These are phyloP conservation scores for Hypena proboscidalis DNA, from an alignment of 2,888 invertebrate genomes.

Conservation along the genomic window DNA sequence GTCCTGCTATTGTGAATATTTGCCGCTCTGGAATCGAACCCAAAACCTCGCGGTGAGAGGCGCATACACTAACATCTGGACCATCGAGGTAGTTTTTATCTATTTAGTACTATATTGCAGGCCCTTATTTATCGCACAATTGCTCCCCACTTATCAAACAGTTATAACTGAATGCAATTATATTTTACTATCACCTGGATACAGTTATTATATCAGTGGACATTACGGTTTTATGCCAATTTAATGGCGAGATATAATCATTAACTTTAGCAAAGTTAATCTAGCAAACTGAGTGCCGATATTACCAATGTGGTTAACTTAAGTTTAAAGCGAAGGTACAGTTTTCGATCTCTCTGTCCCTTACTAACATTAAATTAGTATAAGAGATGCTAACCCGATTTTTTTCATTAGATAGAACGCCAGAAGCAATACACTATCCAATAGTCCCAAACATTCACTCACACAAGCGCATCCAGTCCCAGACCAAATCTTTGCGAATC, in stretches of 20 bases:
- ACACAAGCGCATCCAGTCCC: too few relatives aligned
- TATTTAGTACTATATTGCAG: neutral
- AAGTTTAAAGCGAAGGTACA: constrained; percentile 9
- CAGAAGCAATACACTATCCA: too few relatives aligned
- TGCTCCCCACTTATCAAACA: constrained; percentile 14
- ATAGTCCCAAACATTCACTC: too few relatives aligned
- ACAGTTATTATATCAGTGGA: constrained; percentile 16
- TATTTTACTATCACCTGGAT: constrained; percentile 22
- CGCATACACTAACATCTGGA: too few relatives aligned
- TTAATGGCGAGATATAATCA: constrained; percentile 24
- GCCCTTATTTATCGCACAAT: neutral
- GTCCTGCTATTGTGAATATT: too few relatives aligned
- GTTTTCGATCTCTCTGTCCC: constrained; percentile 10
- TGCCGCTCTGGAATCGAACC: too few relatives aligned
- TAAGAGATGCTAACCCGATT: too few relatives aligned
- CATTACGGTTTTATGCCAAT: constrained; percentile 30
- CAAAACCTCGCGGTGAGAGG: too few relatives aligned
- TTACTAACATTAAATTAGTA: too few relatives aligned
- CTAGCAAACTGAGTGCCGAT: constrained; percentile 6
- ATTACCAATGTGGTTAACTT: constrained; percentile 8
- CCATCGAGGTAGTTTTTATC: too few relatives aligned
- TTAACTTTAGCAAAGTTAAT: constrained; percentile 15
- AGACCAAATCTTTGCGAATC: too few relatives aligned
- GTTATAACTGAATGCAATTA: constrained; percentile 26
- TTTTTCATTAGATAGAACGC: too few relatives aligned